A percentile compares a stretch with the other conserved stretches of the same genome.
phyloP scores from a whole-genome alignment of 2,797 vertebrate species.

The Lates japonicus region DNA sequence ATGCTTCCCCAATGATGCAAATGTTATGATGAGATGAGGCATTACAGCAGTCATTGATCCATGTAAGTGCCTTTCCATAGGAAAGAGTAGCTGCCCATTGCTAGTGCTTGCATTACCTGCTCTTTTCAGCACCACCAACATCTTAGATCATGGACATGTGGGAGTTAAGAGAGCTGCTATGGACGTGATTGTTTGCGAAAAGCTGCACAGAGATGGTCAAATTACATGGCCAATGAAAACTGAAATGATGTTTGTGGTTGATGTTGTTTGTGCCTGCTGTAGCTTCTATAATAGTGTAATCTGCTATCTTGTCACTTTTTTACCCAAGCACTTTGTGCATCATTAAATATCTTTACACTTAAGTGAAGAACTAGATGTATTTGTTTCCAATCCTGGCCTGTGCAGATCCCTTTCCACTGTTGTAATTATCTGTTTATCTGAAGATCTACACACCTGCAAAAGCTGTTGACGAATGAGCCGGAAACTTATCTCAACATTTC shows the following conservation, averaged over 20 bases:
- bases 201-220: constrained; percentile 47
- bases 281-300: not conserved
- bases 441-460: not conserved
- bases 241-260: constrained; percentile 31
- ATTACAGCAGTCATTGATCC: constrained; percentile 83
- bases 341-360: not conserved
- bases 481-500: not conserved
- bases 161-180: constrained; percentile 40
- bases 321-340: not conserved
- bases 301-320: not conserved
- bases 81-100: constrained; percentile 68
- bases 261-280: not conserved
- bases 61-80: constrained; percentile 84
- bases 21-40: constrained; percentile 68
- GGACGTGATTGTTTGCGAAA: constrained; percentile 35
- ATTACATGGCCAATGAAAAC: constrained; percentile 46
- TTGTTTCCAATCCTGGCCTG: not conserved
- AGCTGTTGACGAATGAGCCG: not conserved
- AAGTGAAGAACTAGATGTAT: not conserved
- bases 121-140: constrained; percentile 60
- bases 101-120: constrained; percentile 77
- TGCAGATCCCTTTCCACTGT: not conserved
- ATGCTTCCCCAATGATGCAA: constrained; percentile 60
- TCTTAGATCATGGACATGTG: constrained; percentile 44
- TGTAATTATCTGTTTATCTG: not conserved